Evolutionary conservation across 2,888 invertebrate species (phyloP).

Genomic region (Hybos culiciformis): DNA sequence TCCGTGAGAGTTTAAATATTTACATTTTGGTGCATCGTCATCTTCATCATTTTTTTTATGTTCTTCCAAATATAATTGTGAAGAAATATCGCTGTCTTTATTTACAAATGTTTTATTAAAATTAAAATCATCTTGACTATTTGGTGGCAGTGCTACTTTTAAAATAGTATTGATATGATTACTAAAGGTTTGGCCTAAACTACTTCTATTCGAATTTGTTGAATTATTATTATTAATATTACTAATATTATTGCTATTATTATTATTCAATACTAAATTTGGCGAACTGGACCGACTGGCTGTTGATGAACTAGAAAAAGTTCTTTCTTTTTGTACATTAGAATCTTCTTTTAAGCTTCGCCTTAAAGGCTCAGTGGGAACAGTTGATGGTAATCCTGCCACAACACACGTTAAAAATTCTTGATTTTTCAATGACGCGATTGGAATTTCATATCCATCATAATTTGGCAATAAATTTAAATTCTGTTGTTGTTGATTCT

Average conservation of each 20-base stretch:
- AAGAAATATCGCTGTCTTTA: too few species aligned
- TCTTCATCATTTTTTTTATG: too few species aligned
- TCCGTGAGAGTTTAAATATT: too few species aligned
- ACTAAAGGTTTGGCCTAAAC: too few species aligned
- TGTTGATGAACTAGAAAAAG: constrained; percentile 8
- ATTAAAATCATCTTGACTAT: constrained; percentile 7
- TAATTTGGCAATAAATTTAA: too few species aligned
- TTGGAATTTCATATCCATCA: constrained; percentile 18
- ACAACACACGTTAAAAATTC: background rate
- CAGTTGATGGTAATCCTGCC: too few species aligned
- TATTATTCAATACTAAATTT: constrained; percentile 5
- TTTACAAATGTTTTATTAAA: background rate
- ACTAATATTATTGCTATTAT: background rate
- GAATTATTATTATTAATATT: background rate
- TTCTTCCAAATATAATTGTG: too few species aligned
- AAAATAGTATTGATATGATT: background rate
- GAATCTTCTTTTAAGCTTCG: too few species aligned
- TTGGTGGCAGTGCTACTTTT: constrained; percentile 10
- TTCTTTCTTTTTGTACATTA: background rate
- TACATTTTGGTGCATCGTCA: too few species aligned
- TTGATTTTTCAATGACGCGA: constrained; percentile 3
- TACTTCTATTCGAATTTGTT: background rate
- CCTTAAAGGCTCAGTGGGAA: too few species aligned
- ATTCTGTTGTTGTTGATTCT: too few species aligned
- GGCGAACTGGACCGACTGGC: constrained; percentile 8